Base-by-base conservation (phyloP, 2,888 invertebrate genomes). In the Athrips mouffetella region DNA sequence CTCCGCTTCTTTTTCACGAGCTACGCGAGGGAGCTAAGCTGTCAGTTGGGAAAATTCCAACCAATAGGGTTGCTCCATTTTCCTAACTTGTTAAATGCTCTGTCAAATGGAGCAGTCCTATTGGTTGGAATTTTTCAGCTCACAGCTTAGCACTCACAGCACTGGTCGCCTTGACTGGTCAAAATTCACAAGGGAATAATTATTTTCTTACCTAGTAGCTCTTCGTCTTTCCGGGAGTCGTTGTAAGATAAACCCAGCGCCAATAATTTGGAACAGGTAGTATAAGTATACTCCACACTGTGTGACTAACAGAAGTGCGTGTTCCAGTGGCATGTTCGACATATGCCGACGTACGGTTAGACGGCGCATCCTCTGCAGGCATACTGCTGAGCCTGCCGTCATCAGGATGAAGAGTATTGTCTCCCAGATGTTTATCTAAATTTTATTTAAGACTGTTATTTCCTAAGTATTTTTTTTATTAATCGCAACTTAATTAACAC, bases 201-300 rank as follows among this genome's bases (percentile, higher is more conserved):
- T n/a, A n/a, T n/a, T n/a, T 27, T 7, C 8, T 51, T 64, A 83
- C 88, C 88, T 82, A 1, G 88, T 85, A 1, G 80, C 82, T 48
- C 79, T 66, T 35, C 73, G 65, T 52, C 67, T 79, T 59, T 78
- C 78, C 2, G 86, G 75, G 54, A 71, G 81, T 16, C 72, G 63
- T 29, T 86, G 76, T 50, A 83, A 73, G 1, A 89, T 77, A 54
- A 92, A 92, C 35, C 91, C 91, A 41, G 92, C 93, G 23, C 94
- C 93, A 47, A 94, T 93, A 41, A 94, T 92, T 66, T 93, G 93
- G 68, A 94, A 94, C 57, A 94, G 87, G 65, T 93, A 93, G 79
- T 94, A 94, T 13, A 94, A 89, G 72, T 94, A 94, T 50, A 95
- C 92, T 2, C 95, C 96, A 21, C 93, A 92, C 72, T 95, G 94